Evolutionary conservation across 2,888 invertebrate genomes (phyloP), one percentile per base, ranked within the genome.

Genomic region (Noctua janthina): DNA sequence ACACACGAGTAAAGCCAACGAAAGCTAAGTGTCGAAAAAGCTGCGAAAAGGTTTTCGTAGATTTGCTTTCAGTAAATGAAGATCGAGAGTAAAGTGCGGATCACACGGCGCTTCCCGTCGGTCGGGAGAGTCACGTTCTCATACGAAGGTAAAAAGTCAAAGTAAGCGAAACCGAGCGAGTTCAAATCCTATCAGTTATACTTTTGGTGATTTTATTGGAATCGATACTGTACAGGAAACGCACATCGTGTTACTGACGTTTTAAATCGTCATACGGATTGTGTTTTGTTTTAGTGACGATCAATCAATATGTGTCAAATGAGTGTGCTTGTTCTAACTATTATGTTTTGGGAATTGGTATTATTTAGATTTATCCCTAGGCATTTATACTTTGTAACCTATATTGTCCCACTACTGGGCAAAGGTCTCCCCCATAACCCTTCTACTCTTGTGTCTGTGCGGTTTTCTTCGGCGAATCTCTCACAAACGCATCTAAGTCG

Each of bases 51-150:
- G 39, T 72, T 51, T 67, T 35, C 17, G 66, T 56, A 72, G 49
- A 72, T 67, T 70, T 35, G 17, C 20, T 66, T 15, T 17, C 39
- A 72, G 80, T 73, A 59, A 79, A 79, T 80, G 66, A 72, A 51
- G 79, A 72, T 54, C 23, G 79, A 79, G 72, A 67, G 72, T 59
- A 72, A 66, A 56, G 72, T 20, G 11, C 23, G n/a, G 49, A 71
- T 29, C 46, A 79, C 66, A 23, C 46, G 11, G 39, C 20, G 46
- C 46, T 43, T 23, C 13, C 7, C 43, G 23, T 46, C 43, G 23
- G 35, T 6, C 1, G 29, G 39, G 51, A 29, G 6, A 51, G 59
- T 13, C 59, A 43, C 51, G 68, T 17, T n/a, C 39, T 1, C 20
- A 17, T 23, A 17, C 4, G 46, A 46, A 67, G 43, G 67, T 59